Percentiles rank a stretch among this genome's conserved stretches.
Evolutionary conservation across 2,888 invertebrate genomes (phyloP).

Genomic region (Gisinianus flammeolus): DNA sequence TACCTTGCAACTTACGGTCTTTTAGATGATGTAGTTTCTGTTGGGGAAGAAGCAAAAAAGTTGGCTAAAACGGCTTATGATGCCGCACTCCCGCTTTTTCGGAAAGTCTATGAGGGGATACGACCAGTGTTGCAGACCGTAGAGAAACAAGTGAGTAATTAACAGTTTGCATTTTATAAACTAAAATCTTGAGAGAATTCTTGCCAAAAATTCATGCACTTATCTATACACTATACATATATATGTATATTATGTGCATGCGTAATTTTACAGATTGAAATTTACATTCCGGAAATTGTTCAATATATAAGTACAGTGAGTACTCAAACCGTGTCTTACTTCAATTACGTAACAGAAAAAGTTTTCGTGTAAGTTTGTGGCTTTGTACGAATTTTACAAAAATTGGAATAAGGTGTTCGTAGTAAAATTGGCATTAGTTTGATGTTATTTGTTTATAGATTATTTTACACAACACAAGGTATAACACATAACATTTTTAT

Average conservation of each 20-base stretch:
- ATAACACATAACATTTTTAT: not conserved
- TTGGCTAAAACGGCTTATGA: conserved; percentile 47
- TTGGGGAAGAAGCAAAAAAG: conserved; percentile 32
- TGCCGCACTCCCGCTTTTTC: conserved; percentile 54
- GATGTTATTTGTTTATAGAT: not conserved
- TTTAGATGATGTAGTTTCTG: conserved; percentile 48
- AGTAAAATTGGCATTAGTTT: not conserved
- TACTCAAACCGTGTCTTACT: conserved; percentile 8
- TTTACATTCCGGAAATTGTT: conserved; percentile 58
- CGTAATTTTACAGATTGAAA: conserved; percentile 51
- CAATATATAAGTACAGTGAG: conserved; percentile 36
- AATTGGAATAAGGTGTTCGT: not conserved
- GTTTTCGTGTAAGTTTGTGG: conserved; percentile 56
- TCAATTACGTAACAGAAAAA: conserved; percentile 51
- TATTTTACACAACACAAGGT: not conserved
- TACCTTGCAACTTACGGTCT: conserved; percentile 55
- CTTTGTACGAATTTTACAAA: not conserved
- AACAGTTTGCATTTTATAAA: conserved; percentile 18
- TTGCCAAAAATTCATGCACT: no score
- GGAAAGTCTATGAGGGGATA: conserved; percentile 56
- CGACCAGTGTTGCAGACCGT: conserved; percentile 58
- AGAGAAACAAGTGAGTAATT: conserved; percentile 52
- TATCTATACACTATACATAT: not conserved
- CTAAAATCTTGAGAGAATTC: not conserved
- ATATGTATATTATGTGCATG: not conserved